These are phyloP conservation scores for Lagocephalus sceleratus DNA, from an alignment of 2,797 vertebrate species.

Conservation along the genomic window DNA sequence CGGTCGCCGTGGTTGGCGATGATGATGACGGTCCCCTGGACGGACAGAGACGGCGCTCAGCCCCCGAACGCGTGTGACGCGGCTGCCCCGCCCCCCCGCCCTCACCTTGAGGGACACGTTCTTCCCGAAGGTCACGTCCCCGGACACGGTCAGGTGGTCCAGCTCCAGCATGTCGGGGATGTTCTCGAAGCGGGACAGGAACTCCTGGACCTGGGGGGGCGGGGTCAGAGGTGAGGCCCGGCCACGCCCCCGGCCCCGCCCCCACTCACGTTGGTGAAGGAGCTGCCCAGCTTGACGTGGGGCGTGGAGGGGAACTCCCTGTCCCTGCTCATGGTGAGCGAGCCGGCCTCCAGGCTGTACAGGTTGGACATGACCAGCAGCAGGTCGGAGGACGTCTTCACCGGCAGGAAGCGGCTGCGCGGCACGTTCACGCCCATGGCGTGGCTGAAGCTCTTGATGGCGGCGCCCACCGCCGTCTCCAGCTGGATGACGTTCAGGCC, in stretches of 20 bases:
- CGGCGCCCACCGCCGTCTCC: constrained; percentile 97
- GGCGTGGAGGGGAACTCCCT: constrained; percentile 93
- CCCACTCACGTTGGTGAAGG: constrained; percentile 91
- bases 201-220: constrained; percentile 98
- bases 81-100: too few relatives aligned
- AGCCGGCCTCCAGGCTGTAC: constrained; percentile 93
- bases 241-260: too few relatives aligned
- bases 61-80: too few relatives aligned
- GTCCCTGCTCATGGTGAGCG: constrained; percentile 92
- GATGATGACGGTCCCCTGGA: constrained; percentile 95
- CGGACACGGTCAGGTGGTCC: constrained; percentile 95
- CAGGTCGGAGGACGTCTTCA: constrained; percentile 95
- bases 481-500: constrained; percentile 94
- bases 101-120: constrained; percentile 90
- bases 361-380: constrained; percentile 97
- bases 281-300: constrained; percentile 94
- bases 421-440: constrained; percentile 95
- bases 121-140: constrained; percentile 96
- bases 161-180: constrained; percentile 97
- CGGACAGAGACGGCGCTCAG: too few relatives aligned
- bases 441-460: constrained; percentile 95
- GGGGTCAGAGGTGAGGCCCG: too few relatives aligned
- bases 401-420: constrained; percentile 94
- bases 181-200: constrained; percentile 88
- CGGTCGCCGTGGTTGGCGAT: constrained; percentile 95